Evolutionary conservation across 1,140 invertebrate species (phyloP).

Genomic region (Euura saliciscinereae): DNA sequence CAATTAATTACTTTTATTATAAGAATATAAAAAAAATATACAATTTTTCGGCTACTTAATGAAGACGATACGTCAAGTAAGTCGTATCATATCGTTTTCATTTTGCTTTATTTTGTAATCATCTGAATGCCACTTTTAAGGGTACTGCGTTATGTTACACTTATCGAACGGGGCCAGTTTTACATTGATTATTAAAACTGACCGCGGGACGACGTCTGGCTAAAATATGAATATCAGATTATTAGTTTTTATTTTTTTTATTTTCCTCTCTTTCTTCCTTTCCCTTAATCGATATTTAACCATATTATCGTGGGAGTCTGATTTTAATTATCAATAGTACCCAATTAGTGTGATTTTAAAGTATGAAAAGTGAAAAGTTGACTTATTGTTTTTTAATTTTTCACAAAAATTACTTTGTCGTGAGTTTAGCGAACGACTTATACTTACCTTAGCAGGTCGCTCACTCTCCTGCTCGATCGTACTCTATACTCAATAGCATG

Average conservation of each 20-base stretch:
- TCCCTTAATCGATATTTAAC: neutral
- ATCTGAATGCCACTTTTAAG: constrained; percentile 60
- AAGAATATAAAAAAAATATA: constrained; percentile 61
- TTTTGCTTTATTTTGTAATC: constrained; percentile 57
- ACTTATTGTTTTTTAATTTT: neutral
- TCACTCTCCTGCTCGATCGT: constrained; percentile 23
- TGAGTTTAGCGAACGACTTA: constrained; percentile 48
- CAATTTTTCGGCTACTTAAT: constrained; percentile 58
- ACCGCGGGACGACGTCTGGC: neutral
- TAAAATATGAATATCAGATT: constrained; percentile 2
- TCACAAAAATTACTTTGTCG: constrained; percentile 26
- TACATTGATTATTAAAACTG: constrained; percentile 24
- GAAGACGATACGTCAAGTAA: constrained; percentile 34
- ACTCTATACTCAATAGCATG: constrained; percentile 31
- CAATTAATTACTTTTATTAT: constrained; percentile 43
- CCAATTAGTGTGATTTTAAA: too few relatives aligned
- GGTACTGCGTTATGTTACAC: constrained; percentile 47
- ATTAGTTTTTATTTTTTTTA: too few relatives aligned
- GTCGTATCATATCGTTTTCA: constrained; percentile 25
- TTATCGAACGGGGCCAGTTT: constrained; percentile 41
- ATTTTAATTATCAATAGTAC: too few relatives aligned
- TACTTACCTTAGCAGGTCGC: constrained; percentile 51
- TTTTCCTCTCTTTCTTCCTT: neutral
- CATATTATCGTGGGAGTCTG: neutral
- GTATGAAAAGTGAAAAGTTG: too few relatives aligned